Evolutionary conservation across 1,140 invertebrate species (phyloP).

Genomic region (Leucophenga varia): DNA sequence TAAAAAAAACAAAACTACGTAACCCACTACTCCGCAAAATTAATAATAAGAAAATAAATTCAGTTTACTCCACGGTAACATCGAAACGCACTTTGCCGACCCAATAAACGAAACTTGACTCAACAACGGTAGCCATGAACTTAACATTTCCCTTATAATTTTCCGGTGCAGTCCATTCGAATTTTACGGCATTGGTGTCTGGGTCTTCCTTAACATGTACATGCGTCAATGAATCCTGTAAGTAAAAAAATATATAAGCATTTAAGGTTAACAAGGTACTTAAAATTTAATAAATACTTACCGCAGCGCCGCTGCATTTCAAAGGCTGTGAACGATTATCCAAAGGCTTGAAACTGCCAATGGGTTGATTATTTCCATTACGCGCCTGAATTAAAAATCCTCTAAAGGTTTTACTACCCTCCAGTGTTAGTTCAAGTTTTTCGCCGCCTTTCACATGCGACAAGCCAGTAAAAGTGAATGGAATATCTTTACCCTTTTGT

Average conservation of each 20-base stretch:
- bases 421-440: slow-evolving; percentile 32
- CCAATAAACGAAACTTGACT: slow-evolving; percentile 56
- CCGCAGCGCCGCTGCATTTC: slow-evolving; percentile 28
- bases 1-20: neutral
- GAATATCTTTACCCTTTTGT: slow-evolving; percentile 29
- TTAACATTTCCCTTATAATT: slow-evolving; percentile 51
- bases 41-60: no score
- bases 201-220: slow-evolving; percentile 41
- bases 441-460: slow-evolving; percentile 26
- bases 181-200: slow-evolving; percentile 21
- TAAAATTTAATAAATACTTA: slow-evolving; percentile 2
- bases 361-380: slow-evolving; percentile 39
- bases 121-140: slow-evolving; percentile 55
- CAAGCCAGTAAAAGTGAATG: slow-evolving; percentile 29
- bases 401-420: slow-evolving; percentile 33
- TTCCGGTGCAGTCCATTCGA: slow-evolving; percentile 53
- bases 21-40: no score
- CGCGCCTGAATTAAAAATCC: slow-evolving; percentile 48
- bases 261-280: neutral
- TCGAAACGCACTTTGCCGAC: slow-evolving; percentile 38
- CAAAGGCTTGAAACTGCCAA: slow-evolving; percentile 39
- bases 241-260: neutral
- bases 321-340: slow-evolving; percentile 39
- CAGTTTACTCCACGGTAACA: slow-evolving; percentile 24
- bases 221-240: slow-evolving; percentile 52